Base-by-base conservation (phyloP, 2,797 vertebrate genomes). In the Fratercula arctica region DNA sequence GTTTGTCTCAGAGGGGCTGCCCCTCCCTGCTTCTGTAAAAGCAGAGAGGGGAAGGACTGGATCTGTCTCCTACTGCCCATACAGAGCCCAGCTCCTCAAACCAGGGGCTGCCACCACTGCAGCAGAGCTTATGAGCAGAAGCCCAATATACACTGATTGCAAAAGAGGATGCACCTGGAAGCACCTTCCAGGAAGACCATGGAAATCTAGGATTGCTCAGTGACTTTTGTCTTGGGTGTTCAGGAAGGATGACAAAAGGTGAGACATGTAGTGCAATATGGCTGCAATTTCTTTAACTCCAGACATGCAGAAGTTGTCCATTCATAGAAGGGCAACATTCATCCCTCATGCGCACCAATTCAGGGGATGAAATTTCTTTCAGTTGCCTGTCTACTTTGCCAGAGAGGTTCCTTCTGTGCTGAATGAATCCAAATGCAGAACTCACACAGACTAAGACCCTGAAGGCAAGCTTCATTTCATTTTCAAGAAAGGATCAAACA, bases 311-410 rank as follows among this genome's bases (percentile, higher is more conserved):
- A 78, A 35, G 13, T 57, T 57, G 17, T 50, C 50, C 29, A 5
- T 64, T 75, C n/a, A 13, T 13, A 60, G 64, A 75, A 41, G 8
- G 67, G 33, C 46, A 89, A 25, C 17, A 8, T 74, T 83, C 28
- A 20, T 87, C 51, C 48, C 43, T 83, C n/a, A 7, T 13, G 13
- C 3, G 0, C 3, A 3, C 23, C 0, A 0, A 7, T 84, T 70
- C 37, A 72, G 53, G n/a, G 48, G 7, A 57, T 64, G 8, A 69
- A 73, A 64, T 85, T 87, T 94, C 54, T 64, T 87, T 61, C 43
- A 51, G 20, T 72, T 84, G 54, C 50, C 33, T 74, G 37, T 26
- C 41, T 87, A 3, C 59, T 91, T 78, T 60, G 50, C 35, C 28
- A 39, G 51, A 53, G 46, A 33, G 9, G 8, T 78, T 92, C 6